Evolutionary conservation across 37 sponge, comb jelly and placozoan genomes (phyloP).

Genomic region (Lycopodina hypogea): DNA sequence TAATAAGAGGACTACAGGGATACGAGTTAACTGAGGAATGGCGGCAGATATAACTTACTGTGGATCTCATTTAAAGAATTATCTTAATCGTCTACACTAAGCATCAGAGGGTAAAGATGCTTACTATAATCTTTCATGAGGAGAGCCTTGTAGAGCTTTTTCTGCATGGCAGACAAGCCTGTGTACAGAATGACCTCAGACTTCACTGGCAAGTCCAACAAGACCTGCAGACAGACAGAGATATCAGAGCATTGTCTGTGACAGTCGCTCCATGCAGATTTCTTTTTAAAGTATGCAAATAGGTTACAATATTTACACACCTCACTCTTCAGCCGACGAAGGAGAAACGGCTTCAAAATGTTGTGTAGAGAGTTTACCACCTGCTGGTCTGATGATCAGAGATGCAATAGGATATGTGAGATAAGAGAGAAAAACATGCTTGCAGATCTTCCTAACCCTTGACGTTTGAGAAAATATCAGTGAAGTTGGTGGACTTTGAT

Average conservation of each 20-base stretch:
- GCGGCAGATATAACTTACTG: too few relatives aligned
- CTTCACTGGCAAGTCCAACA: slow-evolving; percentile 63
- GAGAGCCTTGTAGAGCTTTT: slow-evolving; percentile 76
- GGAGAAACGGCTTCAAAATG: slow-evolving; percentile 62
- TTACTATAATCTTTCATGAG: slow-evolving; percentile 69
- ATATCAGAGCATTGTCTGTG: neutral
- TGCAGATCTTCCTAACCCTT: slow-evolving; percentile 19
- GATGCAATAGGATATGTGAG: neutral
- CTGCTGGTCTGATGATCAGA: slow-evolving; percentile 29
- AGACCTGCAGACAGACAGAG: slow-evolving; percentile 32
- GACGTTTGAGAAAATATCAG: slow-evolving; percentile 14
- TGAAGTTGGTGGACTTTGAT: slow-evolving; percentile 30
- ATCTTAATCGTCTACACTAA: neutral
- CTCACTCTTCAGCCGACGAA: slow-evolving; percentile 64
- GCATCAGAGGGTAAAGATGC: neutral
- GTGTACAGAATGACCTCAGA: slow-evolving; percentile 71
- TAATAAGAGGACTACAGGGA: too few relatives aligned
- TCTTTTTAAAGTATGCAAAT: too few relatives aligned
- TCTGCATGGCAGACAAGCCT: slow-evolving; percentile 76
- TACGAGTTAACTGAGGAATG: too few relatives aligned
- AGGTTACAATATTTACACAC: slow-evolving; percentile 19
- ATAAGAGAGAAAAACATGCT: too few relatives aligned
- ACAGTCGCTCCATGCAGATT: neutral
- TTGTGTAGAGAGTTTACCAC: slow-evolving; percentile 44
- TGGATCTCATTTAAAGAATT: neutral